Percentiles rank a stretch among this genome's conserved stretches.
Conservation (phyloP, 92 coral and sea anemone species). For the Paragorgia papillata region DNA sequence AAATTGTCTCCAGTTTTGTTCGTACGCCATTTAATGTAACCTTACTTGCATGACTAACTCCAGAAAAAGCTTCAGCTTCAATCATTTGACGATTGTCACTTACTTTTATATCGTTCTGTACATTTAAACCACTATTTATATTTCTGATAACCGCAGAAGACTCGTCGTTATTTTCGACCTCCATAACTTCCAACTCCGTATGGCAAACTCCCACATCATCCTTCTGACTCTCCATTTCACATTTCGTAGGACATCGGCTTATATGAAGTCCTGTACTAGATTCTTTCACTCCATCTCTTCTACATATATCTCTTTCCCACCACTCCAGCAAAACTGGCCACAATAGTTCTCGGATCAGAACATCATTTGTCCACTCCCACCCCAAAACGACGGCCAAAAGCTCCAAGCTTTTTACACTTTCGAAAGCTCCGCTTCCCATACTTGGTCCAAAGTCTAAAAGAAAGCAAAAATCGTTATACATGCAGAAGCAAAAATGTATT, state of each 20-base stretch:
- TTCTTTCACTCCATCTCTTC: neutral
- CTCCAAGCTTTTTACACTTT: conserved; percentile 75
- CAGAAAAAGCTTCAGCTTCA: no score
- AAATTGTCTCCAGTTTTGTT: no score
- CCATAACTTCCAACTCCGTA: neutral
- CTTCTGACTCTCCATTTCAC: neutral
- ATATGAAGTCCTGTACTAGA: neutral
- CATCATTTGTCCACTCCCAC: conserved; percentile 84
- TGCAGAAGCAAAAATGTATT: no score
- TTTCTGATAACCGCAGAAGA: neutral
- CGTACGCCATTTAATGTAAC: no score
- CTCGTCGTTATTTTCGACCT: neutral
- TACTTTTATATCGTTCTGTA: neutral
- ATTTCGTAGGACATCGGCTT: neutral
- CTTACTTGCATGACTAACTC: no score
- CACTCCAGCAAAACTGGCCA: conserved; percentile 75
- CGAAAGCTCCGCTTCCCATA: conserved; percentile 64
- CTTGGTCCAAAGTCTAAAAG: conserved; percentile 59
- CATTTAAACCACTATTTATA: neutral
- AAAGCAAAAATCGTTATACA: neutral
- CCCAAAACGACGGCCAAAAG: conserved; percentile 79
- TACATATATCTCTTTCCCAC: conserved; percentile 30
- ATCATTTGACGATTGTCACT: neutral
- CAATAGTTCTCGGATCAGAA: conserved; percentile 62
- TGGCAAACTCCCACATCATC: neutral